Evolutionary conservation across 1,140 invertebrate species (phyloP).

Genomic region (Hermetia illucens): DNA sequence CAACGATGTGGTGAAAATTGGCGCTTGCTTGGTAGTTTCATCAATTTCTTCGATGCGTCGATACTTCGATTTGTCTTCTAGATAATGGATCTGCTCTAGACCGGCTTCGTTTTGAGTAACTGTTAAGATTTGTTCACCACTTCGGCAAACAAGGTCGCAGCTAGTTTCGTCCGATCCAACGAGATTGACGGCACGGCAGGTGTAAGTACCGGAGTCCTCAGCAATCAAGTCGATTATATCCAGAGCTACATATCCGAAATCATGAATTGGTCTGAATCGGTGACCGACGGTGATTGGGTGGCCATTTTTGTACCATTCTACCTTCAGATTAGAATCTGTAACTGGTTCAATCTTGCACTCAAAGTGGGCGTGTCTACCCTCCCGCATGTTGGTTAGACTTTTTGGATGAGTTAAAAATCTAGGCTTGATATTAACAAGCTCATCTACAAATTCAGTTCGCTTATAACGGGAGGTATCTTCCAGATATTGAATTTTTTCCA

Average conservation of each 20-base stretch:
- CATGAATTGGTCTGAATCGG: slow-evolving; percentile 85
- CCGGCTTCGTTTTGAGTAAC: slow-evolving; percentile 72
- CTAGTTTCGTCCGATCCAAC: slow-evolving; percentile 75
- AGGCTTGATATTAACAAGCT: slow-evolving; percentile 67
- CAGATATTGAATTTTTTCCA: slow-evolving; percentile 82
- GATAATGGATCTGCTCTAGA: slow-evolving; percentile 71
- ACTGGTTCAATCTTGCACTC: slow-evolving; percentile 96
- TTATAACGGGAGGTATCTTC: slow-evolving; percentile 79
- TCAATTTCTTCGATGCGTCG: slow-evolving; percentile 58
- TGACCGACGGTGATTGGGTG: slow-evolving; percentile 76
- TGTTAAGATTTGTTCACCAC: slow-evolving; percentile 64
- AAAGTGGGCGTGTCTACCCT: slow-evolving; percentile 91
- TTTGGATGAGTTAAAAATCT: slow-evolving; percentile 76
- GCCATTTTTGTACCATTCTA: slow-evolving; percentile 90
- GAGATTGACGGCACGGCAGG: slow-evolving; percentile 74
- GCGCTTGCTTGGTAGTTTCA: slow-evolving; percentile 74
- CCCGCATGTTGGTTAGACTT: slow-evolving; percentile 66
- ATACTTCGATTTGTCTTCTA: slow-evolving; percentile 70
- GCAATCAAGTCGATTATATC: slow-evolving; percentile 84
- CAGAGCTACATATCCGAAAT: slow-evolving; percentile 88
- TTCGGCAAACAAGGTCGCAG: slow-evolving; percentile 53
- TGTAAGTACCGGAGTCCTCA: slow-evolving; percentile 89
- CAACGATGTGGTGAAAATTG: slow-evolving; percentile 78
- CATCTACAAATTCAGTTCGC: slow-evolving; percentile 66
- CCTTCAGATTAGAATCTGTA: slow-evolving; percentile 83